Base-by-base conservation (phyloP, 2,888 invertebrate species). In the Leucania comma region DNA sequence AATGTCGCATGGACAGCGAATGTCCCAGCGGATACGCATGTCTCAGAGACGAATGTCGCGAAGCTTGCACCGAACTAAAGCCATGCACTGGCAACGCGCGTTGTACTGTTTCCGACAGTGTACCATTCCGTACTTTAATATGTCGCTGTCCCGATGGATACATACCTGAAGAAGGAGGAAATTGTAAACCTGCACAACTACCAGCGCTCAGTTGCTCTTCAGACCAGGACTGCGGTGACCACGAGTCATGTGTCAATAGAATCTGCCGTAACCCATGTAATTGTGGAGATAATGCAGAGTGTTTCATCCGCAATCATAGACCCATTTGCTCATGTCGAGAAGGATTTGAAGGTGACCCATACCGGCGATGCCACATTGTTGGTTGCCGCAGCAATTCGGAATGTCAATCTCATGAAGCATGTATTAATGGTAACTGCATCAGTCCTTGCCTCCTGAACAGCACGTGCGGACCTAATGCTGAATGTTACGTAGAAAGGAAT, bases 141-240 rank as follows among this genome's bases (percentile, higher is more conserved):
- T 99, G 98, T 90, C 98, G 98, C 70, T 98, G 98, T 87, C 98
- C 98, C 0, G 98, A 98, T 84, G 98, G 98, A 59, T 98, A 97
- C 96, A 97, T 98, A 76, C 98, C 98, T 0, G 97, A 98, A 87
- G 96, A 97, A 82, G 97, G 97, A 84, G 98, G 98, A 71, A 97
- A 97, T 88, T 98, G 98, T 88, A 97, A 97, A 88, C 97, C 97
- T 68, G 97, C 98, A 42, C 94, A 97, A 62, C 92, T 97, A 73
- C 97, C 97, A 90, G 96, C 97, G 76, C 97, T 97, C 82, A 98
- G 98, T 60, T 99, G 99, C 88, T 97, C 97, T 24, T 96, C 97
- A 12, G 98, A 99, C 89, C 96, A 96, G 72, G 98, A 99, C 82
- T 99, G 99, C 89, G 96, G 96, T 6, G 97, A 97, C 60, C 97